Percentiles rank a stretch among this genome's conserved stretches.
Evolutionary conservation across 2,888 invertebrate genomes (phyloP).

Genomic region (Dilophus febrilis): DNA sequence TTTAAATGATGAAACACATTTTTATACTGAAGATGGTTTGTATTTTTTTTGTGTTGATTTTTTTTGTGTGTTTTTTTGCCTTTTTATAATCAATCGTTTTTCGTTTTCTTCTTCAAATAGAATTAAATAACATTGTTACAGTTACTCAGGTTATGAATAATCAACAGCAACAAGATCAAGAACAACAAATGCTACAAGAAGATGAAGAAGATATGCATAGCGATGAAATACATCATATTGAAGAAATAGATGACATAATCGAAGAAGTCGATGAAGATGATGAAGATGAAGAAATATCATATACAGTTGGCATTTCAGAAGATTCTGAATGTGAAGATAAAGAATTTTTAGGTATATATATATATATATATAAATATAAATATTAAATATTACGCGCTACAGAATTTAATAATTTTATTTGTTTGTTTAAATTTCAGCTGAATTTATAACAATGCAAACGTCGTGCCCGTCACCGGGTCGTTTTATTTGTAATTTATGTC

Average conservation of each 20-base stretch:
- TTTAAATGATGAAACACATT: constrained; percentile 19
- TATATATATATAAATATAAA: no score
- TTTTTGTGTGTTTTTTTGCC: not conserved
- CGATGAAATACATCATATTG: constrained; percentile 6
- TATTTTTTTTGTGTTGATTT: not conserved
- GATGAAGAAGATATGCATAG: not conserved
- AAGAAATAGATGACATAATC: constrained; percentile 10
- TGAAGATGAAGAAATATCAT: constrained; percentile 15
- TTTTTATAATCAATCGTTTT: not conserved
- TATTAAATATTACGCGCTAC: not conserved
- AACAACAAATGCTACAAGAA: constrained; percentile 13
- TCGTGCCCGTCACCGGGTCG: constrained; percentile 38
- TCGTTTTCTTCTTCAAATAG: constrained; percentile 20
- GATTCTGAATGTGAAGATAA: constrained; percentile 15
- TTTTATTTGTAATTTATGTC: constrained; percentile 43
- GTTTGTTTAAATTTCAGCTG: constrained; percentile 16
- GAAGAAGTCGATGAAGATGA: constrained; percentile 20
- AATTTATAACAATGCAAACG: constrained; percentile 32
- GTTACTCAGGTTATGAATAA: constrained; percentile 10
- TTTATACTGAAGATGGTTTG: constrained; percentile 19
- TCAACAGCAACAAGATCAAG: constrained; percentile 10
- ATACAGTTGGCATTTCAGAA: constrained; percentile 13
- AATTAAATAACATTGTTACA: constrained; percentile 15
- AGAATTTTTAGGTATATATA: constrained; percentile 9
- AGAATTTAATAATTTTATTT: not conserved